Conservation (phyloP, 2,888 invertebrate species). For the Leucophenga montana region DNA sequence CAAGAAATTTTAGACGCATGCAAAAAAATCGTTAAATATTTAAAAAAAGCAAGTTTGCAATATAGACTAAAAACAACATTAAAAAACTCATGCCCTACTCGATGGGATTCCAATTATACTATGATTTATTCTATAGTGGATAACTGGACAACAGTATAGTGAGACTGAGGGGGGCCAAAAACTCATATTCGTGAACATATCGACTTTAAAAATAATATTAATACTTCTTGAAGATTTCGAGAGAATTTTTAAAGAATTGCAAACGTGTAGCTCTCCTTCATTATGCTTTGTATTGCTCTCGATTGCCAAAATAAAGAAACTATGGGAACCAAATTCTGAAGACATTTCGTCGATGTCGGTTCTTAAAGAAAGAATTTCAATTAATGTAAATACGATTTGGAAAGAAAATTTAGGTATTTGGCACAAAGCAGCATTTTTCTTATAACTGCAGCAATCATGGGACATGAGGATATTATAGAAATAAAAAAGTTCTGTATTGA, state of each 20-base stretch:
- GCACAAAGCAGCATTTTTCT: too few species aligned
- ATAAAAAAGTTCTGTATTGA: conserved; percentile 5
- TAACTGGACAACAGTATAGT: not conserved
- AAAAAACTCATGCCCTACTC: conserved; percentile 18
- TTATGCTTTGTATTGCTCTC: too few species aligned
- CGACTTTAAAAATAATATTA: conserved; percentile 17
- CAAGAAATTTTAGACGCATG: conserved; percentile 21
- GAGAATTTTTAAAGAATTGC: conserved; percentile 26
- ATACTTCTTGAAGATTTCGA: conserved; percentile 20
- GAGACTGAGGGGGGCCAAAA: not conserved
- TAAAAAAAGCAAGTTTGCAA: conserved; percentile 35
- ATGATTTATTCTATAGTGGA: conserved; percentile 12
- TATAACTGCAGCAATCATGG: too few species aligned
- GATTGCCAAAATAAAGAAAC: not conserved
- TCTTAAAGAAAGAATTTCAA: too few species aligned
- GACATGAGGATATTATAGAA: not conserved
- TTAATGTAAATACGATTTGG: too few species aligned
- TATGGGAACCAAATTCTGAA: not conserved
- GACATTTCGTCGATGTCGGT: not conserved
- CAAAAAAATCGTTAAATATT: conserved; percentile 33
- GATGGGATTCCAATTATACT: conserved; percentile 7
- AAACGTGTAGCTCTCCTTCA: conserved; percentile 14
- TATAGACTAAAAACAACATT: conserved; percentile 24
- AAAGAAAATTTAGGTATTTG: too few species aligned
- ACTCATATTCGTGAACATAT: conserved; percentile 9